Evolutionary conservation across 1,140 invertebrate species (phyloP), one percentile per base, ranked within the genome.

Genomic region (Camponotus pennsylvanicus): DNA sequence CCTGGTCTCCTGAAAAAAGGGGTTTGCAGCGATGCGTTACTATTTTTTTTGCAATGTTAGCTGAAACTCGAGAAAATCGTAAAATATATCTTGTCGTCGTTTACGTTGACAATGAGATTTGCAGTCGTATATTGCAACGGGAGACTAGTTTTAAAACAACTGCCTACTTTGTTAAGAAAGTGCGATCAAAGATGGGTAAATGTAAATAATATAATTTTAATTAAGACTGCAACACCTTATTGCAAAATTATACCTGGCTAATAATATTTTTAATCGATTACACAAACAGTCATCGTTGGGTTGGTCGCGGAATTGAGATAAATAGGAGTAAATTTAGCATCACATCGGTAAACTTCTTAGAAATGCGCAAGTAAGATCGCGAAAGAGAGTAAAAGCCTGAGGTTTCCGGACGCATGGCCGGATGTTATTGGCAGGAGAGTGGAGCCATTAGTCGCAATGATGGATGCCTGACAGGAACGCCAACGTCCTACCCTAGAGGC

Each of bases 381-480:
- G 76, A 85, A 80, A 79, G 70, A 73, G 63, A 79, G 69, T 70
- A 84, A 75, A 85, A 73, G 52, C 86, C 27, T 49, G 87, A 88
- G 87, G 79, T 90, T 92, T 90, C 91, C 82, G 87, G 86, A 59
- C 59, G 85, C 87, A 88, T 85, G 84, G 86, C 86, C 92, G 92
- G 92, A 93, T 95, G 94, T 94, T 95, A 95, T 95, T 95, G 94
- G 93, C 94, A 95, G 94, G 85, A 93, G 93, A 95, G 94, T 92
- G 86, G 92, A 94, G 91, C 94, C 94, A 95, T 95, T 95, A 95
- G 94, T 95, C 92, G 93, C 91, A 88, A 95, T 95, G 94, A 95
- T 95, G 94, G 94, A 95, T 95, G 94, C 92, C 92, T 95, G 94
- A 95, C 94, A 95, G 93, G 89, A 93, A 88, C 92, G 91, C 92